These are phyloP conservation scores for Heliothis virescens DNA, from an alignment of 1,140 invertebrate species.

Conservation along the genomic window DNA sequence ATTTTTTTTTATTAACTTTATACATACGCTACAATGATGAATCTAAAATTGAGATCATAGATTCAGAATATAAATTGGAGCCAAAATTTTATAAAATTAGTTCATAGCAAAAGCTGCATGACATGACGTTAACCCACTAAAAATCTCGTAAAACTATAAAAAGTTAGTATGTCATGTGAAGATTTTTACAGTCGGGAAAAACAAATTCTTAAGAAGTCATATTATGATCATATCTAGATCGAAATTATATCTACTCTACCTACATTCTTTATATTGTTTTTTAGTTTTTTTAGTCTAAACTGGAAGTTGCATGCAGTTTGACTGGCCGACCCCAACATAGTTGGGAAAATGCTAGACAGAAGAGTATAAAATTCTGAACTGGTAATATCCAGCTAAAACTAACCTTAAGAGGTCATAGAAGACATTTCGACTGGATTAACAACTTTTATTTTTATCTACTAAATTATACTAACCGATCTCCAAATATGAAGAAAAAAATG, in stretches of 20 bases:
- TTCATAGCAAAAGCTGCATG: background rate
- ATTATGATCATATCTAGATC: background rate
- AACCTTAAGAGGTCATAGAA: background rate
- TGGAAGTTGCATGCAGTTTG: too few species aligned
- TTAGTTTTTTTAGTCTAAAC: background rate
- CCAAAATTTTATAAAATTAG: too few species aligned
- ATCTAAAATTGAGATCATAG: too few species aligned
- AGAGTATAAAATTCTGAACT: too few species aligned
- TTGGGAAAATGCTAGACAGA: too few species aligned
- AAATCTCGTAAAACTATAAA: background rate
- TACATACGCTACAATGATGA: too few species aligned
- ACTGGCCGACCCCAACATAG: too few species aligned
- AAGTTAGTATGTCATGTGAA: background rate
- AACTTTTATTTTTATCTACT: background rate
- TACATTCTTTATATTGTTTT: background rate
- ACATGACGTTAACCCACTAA: background rate
- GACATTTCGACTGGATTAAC: slow-evolving; percentile 10
- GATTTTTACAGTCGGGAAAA: slow-evolving; percentile 5
- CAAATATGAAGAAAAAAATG: too few species aligned
- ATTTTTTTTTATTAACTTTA: too few species aligned
- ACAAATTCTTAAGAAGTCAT: background rate
- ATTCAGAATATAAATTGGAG: too few species aligned
- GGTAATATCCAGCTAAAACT: background rate
- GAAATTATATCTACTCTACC: background rate
- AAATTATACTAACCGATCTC: too few species aligned